These are phyloP conservation scores for Ylistrum balloti DNA, from an alignment of 1,140 invertebrate genomes.

Conservation along the genomic window DNA sequence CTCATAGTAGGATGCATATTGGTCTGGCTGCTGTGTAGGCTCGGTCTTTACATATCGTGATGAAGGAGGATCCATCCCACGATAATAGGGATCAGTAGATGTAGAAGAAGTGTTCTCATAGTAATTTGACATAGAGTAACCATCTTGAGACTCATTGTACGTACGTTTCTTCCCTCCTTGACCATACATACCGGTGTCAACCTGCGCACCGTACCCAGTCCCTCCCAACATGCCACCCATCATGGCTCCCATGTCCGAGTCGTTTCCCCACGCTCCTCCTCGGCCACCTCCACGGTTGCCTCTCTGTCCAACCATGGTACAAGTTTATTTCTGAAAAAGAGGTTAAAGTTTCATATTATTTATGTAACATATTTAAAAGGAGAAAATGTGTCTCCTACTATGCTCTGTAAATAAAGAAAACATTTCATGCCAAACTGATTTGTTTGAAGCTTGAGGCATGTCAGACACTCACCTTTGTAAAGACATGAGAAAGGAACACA, in stretches of 20 bases:
- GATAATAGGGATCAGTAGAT: neutral
- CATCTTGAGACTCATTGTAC: neutral
- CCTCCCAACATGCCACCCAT: neutral
- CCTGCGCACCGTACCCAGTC: neutral
- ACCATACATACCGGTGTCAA: neutral
- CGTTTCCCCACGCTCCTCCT: neutral
- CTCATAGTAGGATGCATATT: constrained; percentile 19
- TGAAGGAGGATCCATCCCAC: neutral
- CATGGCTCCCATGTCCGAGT: neutral
- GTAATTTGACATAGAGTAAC: constrained; percentile 12
- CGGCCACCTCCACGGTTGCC: constrained; percentile 52
- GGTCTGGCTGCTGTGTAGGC: neutral
- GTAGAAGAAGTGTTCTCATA: neutral
- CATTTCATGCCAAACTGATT: too few species aligned
- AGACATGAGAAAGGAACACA: too few species aligned
- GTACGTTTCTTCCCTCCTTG: neutral
- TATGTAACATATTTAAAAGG: too few species aligned
- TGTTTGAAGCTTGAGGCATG: too few species aligned
- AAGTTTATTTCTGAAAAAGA: constrained; percentile 28
- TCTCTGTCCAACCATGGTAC: constrained; percentile 46
- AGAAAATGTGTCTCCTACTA: too few species aligned
- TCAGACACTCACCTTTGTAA: too few species aligned
- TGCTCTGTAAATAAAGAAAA: too few species aligned
- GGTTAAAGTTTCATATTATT: neutral
- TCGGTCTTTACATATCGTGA: neutral